Evolutionary conservation across 2,113 vertebrate genomes (phyloP).

Genomic region (Thomomys bottae): DNA sequence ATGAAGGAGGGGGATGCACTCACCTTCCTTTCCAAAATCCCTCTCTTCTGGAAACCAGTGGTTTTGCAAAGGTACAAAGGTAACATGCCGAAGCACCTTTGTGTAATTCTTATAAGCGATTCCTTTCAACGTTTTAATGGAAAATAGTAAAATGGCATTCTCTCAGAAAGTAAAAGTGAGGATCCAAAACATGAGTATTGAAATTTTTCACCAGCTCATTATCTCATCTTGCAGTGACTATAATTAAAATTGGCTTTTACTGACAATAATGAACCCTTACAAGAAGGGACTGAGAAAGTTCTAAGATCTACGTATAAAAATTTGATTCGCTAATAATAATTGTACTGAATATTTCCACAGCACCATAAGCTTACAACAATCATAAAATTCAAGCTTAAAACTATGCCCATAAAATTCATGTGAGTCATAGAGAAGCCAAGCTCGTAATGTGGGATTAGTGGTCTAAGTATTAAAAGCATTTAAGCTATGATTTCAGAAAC

Average conservation of each 20-base stretch:
- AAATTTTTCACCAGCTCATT: slow-evolving; percentile 38
- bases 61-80: background rate
- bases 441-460: slow-evolving; percentile 78
- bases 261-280: slow-evolving; percentile 46
- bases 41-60: slow-evolving; percentile 21
- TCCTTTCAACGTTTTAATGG: background rate
- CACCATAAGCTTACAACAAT: slow-evolving; percentile 30
- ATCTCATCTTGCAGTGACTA: slow-evolving; percentile 57
- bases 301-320: slow-evolving; percentile 53
- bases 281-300: slow-evolving; percentile 35
- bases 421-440: slow-evolving; percentile 73
- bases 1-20: background rate
- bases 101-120: background rate
- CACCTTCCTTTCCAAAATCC: background rate
- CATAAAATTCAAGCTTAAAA: slow-evolving; percentile 72
- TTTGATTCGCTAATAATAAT: slow-evolving; percentile 58
- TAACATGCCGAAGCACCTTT: background rate
- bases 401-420: slow-evolving; percentile 66
- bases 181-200: slow-evolving; percentile 22
- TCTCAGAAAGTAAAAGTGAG: slow-evolving; percentile 40
- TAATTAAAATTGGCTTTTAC: slow-evolving; percentile 55
- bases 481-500: slow-evolving; percentile 61
- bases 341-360: slow-evolving; percentile 50
- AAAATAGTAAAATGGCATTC: slow-evolving; percentile 24
- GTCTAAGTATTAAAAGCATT: slow-evolving; percentile 75